Evolutionary conservation across 2,888 invertebrate species (phyloP), one percentile per base, ranked within the genome.

Genomic region (Charanyca ferruginea): DNA sequence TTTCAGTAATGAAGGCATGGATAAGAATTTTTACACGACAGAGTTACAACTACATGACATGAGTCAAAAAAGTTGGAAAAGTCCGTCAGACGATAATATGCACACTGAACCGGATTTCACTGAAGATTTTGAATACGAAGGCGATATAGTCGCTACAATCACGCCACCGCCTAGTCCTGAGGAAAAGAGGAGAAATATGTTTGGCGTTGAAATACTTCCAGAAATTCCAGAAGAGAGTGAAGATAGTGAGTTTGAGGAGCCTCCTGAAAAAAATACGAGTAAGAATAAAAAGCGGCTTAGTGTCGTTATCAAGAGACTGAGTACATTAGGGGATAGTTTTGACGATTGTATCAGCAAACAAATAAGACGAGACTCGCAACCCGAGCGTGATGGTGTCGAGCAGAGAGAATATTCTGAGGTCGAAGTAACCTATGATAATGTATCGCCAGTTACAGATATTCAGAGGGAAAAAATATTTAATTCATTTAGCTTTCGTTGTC

Each of bases 151-250:
- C 53, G 85, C 88, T 28, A 95, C 93, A 41, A 90, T 93, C 23
- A 95, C 94, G 13, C 94, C 94, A 42, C 95, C 94, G 6, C 94
- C 94, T 22, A 94, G 94, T 73, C 94, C 94, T 16, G 95, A 95
- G 78, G 95, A 95, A 77, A 95, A 92, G 68, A 88, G 93, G 58
- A 90, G 93, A 83, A 95, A 94, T 73, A 90, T 95, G 47, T 94
- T 94, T 76, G 96, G 96, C 4, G 95, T 96, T 48, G 94, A 96
- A 83, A 94, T 96, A 81, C 85, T 96, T 63, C 96, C 96, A 25
- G 94, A 96, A 87, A 96, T 96, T 85, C 94, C 94, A 4, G 96
- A 96, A 85, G 96, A 96, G 83, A 95, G 92, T 63, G 96, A 96
- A 84, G 90, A 91, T 22, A 91, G 90, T 42, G 91, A 91, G 13